Percentiles rank a stretch among this genome's conserved stretches.
Conservation (phyloP, 2,113 vertebrate species). For the Corvus hawaiiensis region DNA sequence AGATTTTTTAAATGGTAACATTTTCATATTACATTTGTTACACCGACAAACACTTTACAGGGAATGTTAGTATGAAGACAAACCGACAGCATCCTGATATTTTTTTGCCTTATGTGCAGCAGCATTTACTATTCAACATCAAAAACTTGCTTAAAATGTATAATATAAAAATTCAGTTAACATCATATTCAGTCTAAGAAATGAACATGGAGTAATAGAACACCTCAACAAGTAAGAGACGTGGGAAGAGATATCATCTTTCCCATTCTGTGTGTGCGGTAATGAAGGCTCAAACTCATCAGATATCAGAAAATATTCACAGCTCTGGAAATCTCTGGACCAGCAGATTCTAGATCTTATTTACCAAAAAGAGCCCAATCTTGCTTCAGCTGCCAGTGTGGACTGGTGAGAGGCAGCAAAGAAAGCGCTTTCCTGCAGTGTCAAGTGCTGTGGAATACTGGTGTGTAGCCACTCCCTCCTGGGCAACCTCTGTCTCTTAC, state of each 20-base stretch:
- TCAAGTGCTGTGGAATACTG: background rate
- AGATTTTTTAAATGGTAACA: background rate
- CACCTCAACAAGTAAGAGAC: background rate
- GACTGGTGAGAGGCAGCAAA: background rate
- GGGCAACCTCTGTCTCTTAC: background rate
- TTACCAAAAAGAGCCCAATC: background rate
- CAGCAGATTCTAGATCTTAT: background rate
- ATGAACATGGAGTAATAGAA: background rate
- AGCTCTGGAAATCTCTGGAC: background rate
- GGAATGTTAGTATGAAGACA: background rate
- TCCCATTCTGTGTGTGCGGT: background rate
- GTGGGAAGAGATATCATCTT: background rate
- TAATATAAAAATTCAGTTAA: background rate
- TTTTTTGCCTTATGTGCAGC: background rate
- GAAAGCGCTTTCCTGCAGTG: fast-evolving
- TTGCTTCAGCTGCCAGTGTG: background rate
- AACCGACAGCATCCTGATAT: background rate
- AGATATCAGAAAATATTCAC: background rate
- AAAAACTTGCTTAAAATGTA: background rate
- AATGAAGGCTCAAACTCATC: background rate
- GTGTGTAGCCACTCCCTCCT: background rate
- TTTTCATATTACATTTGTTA: background rate
- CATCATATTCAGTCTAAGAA: background rate
- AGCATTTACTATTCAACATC: background rate
- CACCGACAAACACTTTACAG: background rate